phyloP scores from a whole-genome alignment of 2,113 vertebrate species.

The Amblyornis subalaris region DNA sequence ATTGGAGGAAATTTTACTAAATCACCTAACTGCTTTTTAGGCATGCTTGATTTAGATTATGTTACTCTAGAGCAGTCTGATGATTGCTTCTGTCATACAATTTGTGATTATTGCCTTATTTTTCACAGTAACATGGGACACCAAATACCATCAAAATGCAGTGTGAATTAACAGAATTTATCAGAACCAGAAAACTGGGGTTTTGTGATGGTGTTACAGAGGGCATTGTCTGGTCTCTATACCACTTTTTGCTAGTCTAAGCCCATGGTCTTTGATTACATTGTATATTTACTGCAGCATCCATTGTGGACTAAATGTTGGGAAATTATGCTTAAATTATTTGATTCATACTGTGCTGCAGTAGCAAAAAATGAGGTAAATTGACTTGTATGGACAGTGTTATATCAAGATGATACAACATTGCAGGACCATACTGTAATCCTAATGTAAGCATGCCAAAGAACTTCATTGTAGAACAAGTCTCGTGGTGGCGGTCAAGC shows the following conservation, averaged over 20 bases:
- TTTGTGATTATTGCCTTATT: neutral
- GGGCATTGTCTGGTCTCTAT: neutral
- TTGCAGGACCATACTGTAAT: fast-evolving
- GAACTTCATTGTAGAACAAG: neutral
- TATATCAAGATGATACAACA: neutral
- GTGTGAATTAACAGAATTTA: neutral
- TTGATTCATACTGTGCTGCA: neutral
- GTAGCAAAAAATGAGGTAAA: neutral
- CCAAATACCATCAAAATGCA: neutral
- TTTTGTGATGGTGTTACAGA: neutral
- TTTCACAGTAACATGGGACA: neutral
- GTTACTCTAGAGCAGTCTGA: neutral
- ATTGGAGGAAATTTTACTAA: neutral
- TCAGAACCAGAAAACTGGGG: neutral
- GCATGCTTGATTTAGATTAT: neutral
- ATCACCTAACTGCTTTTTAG: neutral
- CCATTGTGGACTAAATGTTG: neutral
- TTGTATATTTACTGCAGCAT: neutral
- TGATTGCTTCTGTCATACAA: neutral
- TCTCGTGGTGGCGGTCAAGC: neutral
- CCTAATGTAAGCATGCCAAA: neutral
- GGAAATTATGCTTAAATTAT: neutral
- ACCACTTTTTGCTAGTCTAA: neutral
- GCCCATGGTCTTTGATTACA: fast-evolving
- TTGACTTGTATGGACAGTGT: neutral